Evolutionary conservation across 2,113 vertebrate genomes (phyloP).

Genomic region (Meles meles): DNA sequence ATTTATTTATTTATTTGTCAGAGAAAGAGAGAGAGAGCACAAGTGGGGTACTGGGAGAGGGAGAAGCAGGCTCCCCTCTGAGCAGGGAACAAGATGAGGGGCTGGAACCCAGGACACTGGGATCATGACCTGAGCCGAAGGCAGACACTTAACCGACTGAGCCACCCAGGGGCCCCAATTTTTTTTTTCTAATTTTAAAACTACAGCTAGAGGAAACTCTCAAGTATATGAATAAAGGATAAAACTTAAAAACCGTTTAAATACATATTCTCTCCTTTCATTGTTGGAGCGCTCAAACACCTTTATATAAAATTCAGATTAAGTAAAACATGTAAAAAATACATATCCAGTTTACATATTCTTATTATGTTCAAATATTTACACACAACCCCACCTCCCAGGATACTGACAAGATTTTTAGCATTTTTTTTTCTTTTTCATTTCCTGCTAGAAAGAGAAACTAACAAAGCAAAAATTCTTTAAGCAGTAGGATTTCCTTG

Average conservation of each 20-base stretch:
- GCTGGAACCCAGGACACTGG: no score
- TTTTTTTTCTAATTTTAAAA: not conserved
- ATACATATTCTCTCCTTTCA: not conserved
- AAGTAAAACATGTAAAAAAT: conserved; percentile 43
- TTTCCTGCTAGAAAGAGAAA: conserved; percentile 65
- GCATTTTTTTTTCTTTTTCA: conserved; percentile 23
- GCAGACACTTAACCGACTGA: no score
- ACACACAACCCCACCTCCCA: not conserved
- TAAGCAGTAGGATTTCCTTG: not conserved
- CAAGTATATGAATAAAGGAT: not conserved
- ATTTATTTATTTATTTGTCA: no score
- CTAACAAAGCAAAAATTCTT: conserved; percentile 38
- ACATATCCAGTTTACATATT: not conserved
- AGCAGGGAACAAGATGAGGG: no score
- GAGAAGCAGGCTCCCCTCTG: no score
- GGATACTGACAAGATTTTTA: conserved; percentile 43
- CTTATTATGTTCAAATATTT: conserved; percentile 61
- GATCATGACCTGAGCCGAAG: no score
- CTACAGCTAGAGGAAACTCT: not conserved
- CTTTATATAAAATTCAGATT: conserved; percentile 50
- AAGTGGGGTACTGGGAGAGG: no score
- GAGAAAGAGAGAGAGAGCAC: no score
- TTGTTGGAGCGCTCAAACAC: conserved; percentile 6
- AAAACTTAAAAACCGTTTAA: conserved; percentile 36
- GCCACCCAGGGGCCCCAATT: no score